Evolutionary conservation across 1,140 invertebrate species (phyloP).

Genomic region (Parasteatoda tepidariorum): DNA sequence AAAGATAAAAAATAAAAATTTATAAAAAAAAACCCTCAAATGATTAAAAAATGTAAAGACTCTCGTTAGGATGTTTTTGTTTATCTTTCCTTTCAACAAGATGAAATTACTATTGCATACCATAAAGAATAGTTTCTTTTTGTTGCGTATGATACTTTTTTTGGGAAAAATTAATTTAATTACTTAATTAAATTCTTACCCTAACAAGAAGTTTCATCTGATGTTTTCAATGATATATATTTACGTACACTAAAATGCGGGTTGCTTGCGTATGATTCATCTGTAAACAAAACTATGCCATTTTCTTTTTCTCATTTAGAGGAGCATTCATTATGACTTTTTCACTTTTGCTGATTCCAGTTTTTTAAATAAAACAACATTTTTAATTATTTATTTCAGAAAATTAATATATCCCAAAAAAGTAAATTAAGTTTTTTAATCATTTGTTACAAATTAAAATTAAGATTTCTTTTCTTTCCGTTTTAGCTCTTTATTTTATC

Average conservation of each 20-base stretch:
- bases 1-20: no score
- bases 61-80: conserved; percentile 31
- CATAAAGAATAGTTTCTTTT: conserved; percentile 30
- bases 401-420: no score
- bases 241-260: not conserved
- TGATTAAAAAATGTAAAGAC: conserved; percentile 56
- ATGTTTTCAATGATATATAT: conserved; percentile 43
- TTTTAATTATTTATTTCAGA: no score
- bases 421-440: no score
- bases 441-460: no score
- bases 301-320: no score
- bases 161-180: conserved; percentile 48
- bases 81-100: not conserved
- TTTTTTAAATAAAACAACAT: no score
- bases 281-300: no score
- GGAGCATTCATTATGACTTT: no score
- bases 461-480: no score
- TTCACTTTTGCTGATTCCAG: no score
- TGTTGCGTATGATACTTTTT: not conserved
- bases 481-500: no score
- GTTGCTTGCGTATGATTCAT: not conserved
- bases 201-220: conserved; percentile 1
- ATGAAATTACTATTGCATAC: conserved; percentile 42
- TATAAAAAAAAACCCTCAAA: conserved; percentile 42
- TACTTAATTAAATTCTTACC: conserved; percentile 52